Conservation (phyloP, 2,113 vertebrate species). For the Alouatta palliata region DNA sequence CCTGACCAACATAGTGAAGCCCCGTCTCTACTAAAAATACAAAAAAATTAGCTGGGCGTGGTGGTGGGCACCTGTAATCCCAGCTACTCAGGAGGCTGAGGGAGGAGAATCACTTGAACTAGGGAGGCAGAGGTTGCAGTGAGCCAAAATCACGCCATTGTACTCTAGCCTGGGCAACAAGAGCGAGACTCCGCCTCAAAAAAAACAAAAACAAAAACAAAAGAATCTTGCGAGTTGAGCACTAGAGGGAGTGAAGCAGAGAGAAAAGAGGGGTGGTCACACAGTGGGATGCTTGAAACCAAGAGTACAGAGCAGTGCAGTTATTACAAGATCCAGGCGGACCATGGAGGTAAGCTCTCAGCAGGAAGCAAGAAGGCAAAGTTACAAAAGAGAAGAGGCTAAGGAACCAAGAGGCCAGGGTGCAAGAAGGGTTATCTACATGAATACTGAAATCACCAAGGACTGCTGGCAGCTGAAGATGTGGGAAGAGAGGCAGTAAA, state of each 20-base stretch:
- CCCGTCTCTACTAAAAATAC: too few relatives aligned
- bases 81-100: too few relatives aligned
- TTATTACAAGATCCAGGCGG: neutral
- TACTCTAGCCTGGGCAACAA: too few relatives aligned
- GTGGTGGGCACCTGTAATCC: too few relatives aligned
- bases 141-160: too few relatives aligned
- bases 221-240: neutral
- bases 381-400: neutral
- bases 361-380: too few relatives aligned
- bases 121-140: too few relatives aligned
- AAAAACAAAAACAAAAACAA: too few relatives aligned
- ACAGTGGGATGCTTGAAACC: neutral
- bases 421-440: neutral
- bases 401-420: neutral
- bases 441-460: neutral
- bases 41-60: too few relatives aligned
- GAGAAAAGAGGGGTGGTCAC: neutral
- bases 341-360: neutral
- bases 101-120: too few relatives aligned
- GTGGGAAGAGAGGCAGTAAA: neutral
- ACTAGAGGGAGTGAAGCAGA: neutral
- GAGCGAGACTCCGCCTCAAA: too few relatives aligned
- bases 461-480: neutral
- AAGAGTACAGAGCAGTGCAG: neutral
- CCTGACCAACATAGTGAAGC: too few relatives aligned